Evolutionary conservation across 2,113 vertebrate species (phyloP).

Genomic region (Porphyrio hochstetteri): DNA sequence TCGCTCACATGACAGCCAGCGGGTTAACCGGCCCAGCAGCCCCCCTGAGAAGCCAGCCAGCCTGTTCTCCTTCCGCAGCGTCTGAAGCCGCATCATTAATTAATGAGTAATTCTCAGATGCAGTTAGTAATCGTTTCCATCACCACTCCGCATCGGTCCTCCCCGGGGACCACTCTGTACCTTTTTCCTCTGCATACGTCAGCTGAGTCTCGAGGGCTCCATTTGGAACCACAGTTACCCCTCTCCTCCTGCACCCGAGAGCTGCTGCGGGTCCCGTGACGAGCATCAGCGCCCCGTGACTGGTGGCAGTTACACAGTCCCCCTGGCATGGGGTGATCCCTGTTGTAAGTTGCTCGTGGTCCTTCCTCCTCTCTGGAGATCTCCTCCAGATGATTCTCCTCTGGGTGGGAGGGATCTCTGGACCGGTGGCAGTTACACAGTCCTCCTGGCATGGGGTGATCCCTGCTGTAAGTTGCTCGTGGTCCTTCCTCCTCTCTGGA

Average conservation of each 20-base stretch:
- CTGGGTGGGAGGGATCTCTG: neutral
- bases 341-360: neutral
- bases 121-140: neutral
- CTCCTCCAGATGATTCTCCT: neutral
- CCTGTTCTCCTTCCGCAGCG: neutral
- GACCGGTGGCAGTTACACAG: neutral
- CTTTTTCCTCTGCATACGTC: neutral
- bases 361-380: neutral
- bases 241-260: neutral
- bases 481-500: neutral
- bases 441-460: neutral
- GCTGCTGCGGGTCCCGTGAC: neutral
- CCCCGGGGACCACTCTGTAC: neutral
- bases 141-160: neutral
- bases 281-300: neutral
- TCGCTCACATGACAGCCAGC: rapidly evolving
- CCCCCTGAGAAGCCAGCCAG: neutral
- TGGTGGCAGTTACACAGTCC: neutral
- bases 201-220: neutral
- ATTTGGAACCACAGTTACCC: neutral
- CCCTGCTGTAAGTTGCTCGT: neutral
- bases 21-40: neutral
- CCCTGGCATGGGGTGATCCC: neutral
- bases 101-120: conserved; percentile 7
- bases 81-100: neutral